These are phyloP conservation scores for Tapirus terrestris DNA, from an alignment of 2,113 vertebrate species.

Conservation along the genomic window DNA sequence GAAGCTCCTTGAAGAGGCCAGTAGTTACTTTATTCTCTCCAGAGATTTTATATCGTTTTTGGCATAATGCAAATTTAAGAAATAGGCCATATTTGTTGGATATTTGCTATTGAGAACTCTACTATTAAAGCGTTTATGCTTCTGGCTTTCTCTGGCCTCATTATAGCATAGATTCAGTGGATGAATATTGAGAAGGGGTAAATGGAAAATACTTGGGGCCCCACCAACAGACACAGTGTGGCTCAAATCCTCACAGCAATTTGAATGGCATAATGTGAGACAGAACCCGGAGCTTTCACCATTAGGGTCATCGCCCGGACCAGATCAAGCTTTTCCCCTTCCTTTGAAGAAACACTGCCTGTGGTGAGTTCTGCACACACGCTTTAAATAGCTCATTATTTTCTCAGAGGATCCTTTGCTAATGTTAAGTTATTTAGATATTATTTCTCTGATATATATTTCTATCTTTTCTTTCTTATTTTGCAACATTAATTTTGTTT, in stretches of 20 bases:
- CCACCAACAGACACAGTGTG: background rate
- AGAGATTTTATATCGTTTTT: background rate
- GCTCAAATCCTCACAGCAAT: background rate
- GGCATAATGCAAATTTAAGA: background rate
- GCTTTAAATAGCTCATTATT: slow-evolving; percentile 60
- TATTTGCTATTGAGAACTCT: background rate
- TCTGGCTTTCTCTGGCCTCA: background rate
- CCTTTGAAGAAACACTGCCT: slow-evolving; percentile 66
- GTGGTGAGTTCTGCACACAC: slow-evolving; percentile 45
- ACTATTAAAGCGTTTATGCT: background rate
- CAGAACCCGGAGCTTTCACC: background rate
- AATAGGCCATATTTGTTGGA: background rate
- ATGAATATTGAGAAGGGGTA: background rate
- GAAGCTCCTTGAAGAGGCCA: background rate
- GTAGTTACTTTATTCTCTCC: background rate
- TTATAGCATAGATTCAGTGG: slow-evolving; percentile 13
- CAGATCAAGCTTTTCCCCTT: background rate
- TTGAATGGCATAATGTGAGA: background rate
- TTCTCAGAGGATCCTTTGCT: slow-evolving; percentile 17
- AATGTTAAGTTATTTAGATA: slow-evolving; percentile 63
- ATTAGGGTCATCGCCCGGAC: background rate
- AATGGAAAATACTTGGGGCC: background rate
- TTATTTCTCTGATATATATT: slow-evolving; percentile 62
- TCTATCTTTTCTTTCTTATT: slow-evolving; percentile 62
- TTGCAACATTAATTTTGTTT: slow-evolving; percentile 74